Evolutionary conservation across 2,888 invertebrate species (phyloP), one percentile per base, ranked within the genome.

Genomic region (Drosophila neoperkinsi): DNA sequence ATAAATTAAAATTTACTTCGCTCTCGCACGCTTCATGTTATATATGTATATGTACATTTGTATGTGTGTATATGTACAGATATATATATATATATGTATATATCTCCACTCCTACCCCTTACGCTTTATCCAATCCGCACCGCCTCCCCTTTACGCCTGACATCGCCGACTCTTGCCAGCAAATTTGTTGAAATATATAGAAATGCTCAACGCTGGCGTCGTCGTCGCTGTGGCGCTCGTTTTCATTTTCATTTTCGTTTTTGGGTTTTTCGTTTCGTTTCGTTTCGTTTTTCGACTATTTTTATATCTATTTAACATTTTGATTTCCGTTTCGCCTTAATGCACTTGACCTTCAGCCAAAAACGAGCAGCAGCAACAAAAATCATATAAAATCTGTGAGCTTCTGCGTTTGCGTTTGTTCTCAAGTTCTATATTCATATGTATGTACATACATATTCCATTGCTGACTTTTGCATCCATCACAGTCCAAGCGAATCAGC

Each of bases 301-400:
- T 82, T 71, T 82, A 80, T 82, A 79, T 79, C 67, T 77, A 71
- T 79, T 85, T 79, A 80, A 76, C 84, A 88, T 88, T 88, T 81
- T 84, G 74, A 88, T 86, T 84, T 88, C 84, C 89, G 84, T 88
- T 84, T 86, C 90, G 84, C 90, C 85, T 88, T 89, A 89, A 89
- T 89, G 90, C 90, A 89, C 90, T 88, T 85, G 90, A 85, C 85
- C 85, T 89, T 85, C 84, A 75, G 61, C 69, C 74, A 59, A 53
- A 52, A 64, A n/a, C 60, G 28, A 53, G 36, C 55, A 65, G 33
- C 56, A 53, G 34, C 55, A 33, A 41, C 61, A 56, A 38, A 34
- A 50, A 70, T 28, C 46, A 67, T 58, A 57, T 21, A 28, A 66
- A 55, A 53, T 62, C 53, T 50, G 43, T 43, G 36, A 43, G 41